Evolutionary conservation across 2,888 invertebrate species (phyloP).

Genomic region (Pasiphila rectangulata): DNA sequence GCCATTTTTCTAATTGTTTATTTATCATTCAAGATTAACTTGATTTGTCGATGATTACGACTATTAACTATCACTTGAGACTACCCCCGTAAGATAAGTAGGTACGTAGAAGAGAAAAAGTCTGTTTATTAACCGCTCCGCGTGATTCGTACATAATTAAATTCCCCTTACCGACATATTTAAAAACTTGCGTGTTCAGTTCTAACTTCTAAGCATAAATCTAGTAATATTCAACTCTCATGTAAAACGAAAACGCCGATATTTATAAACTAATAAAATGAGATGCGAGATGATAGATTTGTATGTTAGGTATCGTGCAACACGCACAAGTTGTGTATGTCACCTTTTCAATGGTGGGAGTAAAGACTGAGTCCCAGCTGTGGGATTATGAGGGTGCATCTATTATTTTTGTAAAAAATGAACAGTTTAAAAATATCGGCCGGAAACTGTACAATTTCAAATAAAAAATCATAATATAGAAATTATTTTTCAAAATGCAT

Average conservation of each 20-base stretch:
- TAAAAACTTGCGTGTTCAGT: slow-evolving; percentile 4
- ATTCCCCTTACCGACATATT: slow-evolving; percentile 1
- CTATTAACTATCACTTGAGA: too few species aligned
- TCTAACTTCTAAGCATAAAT: slow-evolving; percentile 13
- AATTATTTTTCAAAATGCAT: slow-evolving; percentile 27
- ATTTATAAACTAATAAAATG: slow-evolving; percentile 22
- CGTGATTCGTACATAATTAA: slow-evolving; percentile 3
- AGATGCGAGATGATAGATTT: slow-evolving; percentile 4
- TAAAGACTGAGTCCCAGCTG: neutral
- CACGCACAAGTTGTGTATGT: neutral
- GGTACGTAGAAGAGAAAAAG: too few species aligned
- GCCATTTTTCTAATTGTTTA: too few species aligned
- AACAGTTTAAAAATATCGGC: slow-evolving; percentile 23
- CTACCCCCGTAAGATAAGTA: too few species aligned
- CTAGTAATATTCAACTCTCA: slow-evolving; percentile 32
- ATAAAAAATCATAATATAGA: slow-evolving; percentile 19
- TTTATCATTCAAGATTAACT: too few species aligned
- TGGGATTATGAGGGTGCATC: slow-evolving; percentile 4
- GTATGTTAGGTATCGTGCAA: too few species aligned
- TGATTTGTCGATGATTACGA: too few species aligned
- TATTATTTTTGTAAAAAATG: slow-evolving; percentile 9
- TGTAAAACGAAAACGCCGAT: slow-evolving; percentile 23
- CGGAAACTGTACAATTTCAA: slow-evolving; percentile 26
- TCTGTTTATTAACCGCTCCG: too few species aligned
- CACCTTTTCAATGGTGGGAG: neutral